Evolutionary conservation across 2,888 invertebrate genomes (phyloP).

Genomic region (Drosophila meridiana): DNA sequence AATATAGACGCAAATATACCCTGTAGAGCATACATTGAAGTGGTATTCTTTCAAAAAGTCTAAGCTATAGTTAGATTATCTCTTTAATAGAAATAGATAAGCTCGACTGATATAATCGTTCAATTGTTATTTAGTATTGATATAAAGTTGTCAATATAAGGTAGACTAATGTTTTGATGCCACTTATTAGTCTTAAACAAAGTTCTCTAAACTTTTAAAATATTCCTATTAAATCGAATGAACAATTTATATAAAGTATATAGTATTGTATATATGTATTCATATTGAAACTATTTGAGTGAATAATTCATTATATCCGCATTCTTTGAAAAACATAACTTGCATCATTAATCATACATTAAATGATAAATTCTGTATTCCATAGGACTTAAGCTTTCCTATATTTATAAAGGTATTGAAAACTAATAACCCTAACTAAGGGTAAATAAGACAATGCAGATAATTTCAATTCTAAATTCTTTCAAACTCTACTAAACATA

Average conservation of each 20-base stretch:
- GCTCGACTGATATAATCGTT: not conserved
- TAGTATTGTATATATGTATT: no score
- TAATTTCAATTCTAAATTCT: no score
- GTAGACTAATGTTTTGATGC: not conserved
- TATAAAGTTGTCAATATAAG: not conserved
- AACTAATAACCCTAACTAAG: no score
- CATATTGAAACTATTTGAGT: no score
- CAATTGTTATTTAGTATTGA: not conserved
- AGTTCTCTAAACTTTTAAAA: not conserved
- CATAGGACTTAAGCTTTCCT: no score
- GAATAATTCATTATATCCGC: not conserved
- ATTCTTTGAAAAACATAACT: not conserved
- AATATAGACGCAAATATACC: conserved; percentile 15
- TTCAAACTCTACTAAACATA: no score
- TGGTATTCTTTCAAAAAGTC: not conserved
- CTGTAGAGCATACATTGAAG: not conserved
- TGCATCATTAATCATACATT: not conserved
- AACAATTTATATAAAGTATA: not conserved
- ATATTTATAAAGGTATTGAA: no score
- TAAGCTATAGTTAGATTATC: not conserved
- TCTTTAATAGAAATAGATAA: not conserved
- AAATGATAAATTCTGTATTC: not conserved
- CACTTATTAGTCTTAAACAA: not conserved
- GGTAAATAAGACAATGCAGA: no score
- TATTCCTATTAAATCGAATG: not conserved